Conservation (phyloP, 2,888 invertebrate species). For the Oxycera nigricornis region DNA sequence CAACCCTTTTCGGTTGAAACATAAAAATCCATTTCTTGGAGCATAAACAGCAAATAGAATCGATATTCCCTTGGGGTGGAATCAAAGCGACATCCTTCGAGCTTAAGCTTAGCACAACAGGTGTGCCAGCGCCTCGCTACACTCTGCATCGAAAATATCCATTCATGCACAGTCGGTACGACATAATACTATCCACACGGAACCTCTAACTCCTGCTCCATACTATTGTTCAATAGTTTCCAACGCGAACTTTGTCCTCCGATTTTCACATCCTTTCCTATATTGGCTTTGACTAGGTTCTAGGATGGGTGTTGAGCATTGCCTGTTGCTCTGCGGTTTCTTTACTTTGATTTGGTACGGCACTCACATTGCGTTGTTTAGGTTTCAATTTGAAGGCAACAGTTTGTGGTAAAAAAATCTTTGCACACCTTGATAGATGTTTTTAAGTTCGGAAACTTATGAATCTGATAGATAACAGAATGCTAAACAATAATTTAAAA, state of each 20-base stretch:
- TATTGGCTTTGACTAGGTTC: background rate
- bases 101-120: background rate
- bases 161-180: too few species aligned
- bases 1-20: background rate
- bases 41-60: conserved; percentile 18
- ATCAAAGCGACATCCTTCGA: background rate
- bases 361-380: too few species aligned
- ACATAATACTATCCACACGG: too few species aligned
- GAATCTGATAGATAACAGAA: too few species aligned
- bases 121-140: background rate
- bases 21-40: conserved; percentile 27
- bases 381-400: too few species aligned
- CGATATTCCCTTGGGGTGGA: background rate
- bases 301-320: background rate
- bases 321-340: background rate
- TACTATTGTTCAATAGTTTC: too few species aligned
- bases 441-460: too few species aligned
- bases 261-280: background rate
- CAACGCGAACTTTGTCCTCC: background rate
- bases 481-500: too few species aligned
- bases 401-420: too few species aligned
- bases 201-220: too few species aligned
- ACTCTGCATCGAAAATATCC: too few species aligned
- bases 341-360: background rate
- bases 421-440: too few species aligned